Evolutionary conservation across 2,797 vertebrate genomes (phyloP).

Genomic region (Leuciscus waleckii): DNA sequence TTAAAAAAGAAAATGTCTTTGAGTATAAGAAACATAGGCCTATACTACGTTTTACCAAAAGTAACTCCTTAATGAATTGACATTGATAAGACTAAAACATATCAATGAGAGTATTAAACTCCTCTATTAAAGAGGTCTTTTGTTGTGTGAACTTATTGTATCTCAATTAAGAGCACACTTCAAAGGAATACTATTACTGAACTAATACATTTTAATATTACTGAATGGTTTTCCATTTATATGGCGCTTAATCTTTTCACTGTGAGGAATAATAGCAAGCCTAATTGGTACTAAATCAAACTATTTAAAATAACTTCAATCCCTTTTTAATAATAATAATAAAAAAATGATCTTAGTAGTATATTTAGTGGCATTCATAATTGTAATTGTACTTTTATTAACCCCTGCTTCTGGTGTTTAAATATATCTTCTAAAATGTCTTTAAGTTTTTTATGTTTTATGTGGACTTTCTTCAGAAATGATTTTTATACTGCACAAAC

Average conservation of each 20-base stretch:
- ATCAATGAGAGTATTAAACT: conserved; percentile 1
- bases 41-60: background rate
- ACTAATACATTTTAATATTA: background rate
- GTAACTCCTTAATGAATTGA: background rate
- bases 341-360: too few species aligned
- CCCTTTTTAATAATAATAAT: too few species aligned
- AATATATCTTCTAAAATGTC: background rate
- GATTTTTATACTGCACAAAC: background rate
- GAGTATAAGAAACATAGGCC: background rate
- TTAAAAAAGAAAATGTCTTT: background rate
- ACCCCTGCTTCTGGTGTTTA: too few species aligned
- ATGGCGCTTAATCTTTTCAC: background rate
- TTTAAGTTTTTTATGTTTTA: background rate
- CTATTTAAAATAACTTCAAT: background rate
- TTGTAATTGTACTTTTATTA: too few species aligned
- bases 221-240: background rate
- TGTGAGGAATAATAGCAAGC: background rate
- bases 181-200: background rate
- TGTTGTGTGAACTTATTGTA: background rate
- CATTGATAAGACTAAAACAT: background rate
- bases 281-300: conserved; percentile 9
- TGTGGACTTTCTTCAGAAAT: background rate
- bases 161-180: conserved; percentile 18
- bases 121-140: background rate
- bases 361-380: too few species aligned